Conservation (phyloP, 2,888 invertebrate species). For the Morinoia aosen region DNA sequence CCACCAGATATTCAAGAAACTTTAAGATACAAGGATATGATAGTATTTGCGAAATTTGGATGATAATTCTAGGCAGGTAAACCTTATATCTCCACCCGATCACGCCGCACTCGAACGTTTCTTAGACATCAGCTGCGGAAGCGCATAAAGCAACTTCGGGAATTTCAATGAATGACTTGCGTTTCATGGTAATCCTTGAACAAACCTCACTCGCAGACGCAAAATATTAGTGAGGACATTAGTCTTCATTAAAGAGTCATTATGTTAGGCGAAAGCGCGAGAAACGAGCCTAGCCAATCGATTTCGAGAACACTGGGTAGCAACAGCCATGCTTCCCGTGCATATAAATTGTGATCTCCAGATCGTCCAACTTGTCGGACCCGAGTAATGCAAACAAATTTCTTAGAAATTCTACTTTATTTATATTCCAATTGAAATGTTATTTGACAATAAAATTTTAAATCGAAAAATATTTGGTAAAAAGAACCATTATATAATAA, state of each 20-base stretch:
- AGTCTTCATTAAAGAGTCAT: slow-evolving; percentile 1
- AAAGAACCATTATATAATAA: too few relatives aligned
- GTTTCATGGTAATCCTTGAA: background rate
- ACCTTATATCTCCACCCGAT: too few relatives aligned
- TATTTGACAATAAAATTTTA: too few relatives aligned
- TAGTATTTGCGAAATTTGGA: too few relatives aligned
- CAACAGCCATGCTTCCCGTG: background rate
- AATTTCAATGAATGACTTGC: background rate
- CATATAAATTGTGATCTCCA: background rate
- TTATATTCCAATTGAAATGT: too few relatives aligned
- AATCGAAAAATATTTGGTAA: too few relatives aligned
- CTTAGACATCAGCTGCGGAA: too few relatives aligned
- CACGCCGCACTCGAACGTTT: too few relatives aligned
- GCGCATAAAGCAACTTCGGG: background rate
- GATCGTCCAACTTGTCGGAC: background rate
- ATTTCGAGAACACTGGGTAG: background rate
- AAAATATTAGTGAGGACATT: background rate
- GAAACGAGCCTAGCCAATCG: background rate
- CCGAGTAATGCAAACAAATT: background rate
- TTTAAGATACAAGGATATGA: too few relatives aligned
- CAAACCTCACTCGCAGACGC: background rate
- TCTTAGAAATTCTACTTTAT: background rate
- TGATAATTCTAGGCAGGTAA: too few relatives aligned
- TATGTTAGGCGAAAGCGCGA: background rate
- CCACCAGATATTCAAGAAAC: too few relatives aligned